phyloP scores from a whole-genome alignment of 2,797 vertebrate genomes.

The Botia almorhae region DNA sequence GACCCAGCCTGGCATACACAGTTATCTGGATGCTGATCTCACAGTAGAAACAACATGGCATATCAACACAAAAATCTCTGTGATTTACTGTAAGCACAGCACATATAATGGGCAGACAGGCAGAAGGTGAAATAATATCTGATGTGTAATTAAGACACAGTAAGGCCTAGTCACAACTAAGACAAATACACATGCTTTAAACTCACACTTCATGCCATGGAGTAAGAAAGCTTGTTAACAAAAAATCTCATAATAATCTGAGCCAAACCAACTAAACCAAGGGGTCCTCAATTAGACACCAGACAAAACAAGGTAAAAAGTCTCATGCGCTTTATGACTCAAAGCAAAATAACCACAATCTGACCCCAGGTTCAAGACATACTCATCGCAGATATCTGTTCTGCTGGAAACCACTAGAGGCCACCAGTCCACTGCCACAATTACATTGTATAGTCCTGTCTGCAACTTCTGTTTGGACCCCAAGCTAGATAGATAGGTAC shows the following conservation, averaged over 20 bases:
- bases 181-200: background rate
- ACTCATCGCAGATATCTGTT: conserved; percentile 13
- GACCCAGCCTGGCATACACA: conserved; percentile 20
- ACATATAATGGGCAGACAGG: conserved; percentile 8
- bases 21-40: conserved; percentile 24
- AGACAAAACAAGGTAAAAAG: conserved; percentile 44
- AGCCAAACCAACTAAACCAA: conserved; percentile 23
- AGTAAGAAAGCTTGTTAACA: conserved; percentile 18
- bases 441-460: background rate
- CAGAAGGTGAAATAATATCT: conserved; percentile 31
- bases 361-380: conserved; percentile 23
- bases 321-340: conserved; percentile 34
- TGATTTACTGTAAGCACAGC: background rate
- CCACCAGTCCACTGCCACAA: conserved; percentile 36
- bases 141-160: conserved; percentile 17
- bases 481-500: background rate
- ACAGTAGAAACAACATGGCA: background rate
- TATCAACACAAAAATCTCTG: conserved; percentile 16
- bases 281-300: conserved; percentile 13
- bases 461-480: conserved; percentile 1
- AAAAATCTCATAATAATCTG: conserved; percentile 26
- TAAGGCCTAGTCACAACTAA: conserved; percentile 1
- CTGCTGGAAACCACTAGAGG: conserved; percentile 45
- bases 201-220: conserved; percentile 17
- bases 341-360: conserved; percentile 35